Evolutionary conservation across 1,140 invertebrate genomes (phyloP).

Genomic region (Drosophila lacteicornis): DNA sequence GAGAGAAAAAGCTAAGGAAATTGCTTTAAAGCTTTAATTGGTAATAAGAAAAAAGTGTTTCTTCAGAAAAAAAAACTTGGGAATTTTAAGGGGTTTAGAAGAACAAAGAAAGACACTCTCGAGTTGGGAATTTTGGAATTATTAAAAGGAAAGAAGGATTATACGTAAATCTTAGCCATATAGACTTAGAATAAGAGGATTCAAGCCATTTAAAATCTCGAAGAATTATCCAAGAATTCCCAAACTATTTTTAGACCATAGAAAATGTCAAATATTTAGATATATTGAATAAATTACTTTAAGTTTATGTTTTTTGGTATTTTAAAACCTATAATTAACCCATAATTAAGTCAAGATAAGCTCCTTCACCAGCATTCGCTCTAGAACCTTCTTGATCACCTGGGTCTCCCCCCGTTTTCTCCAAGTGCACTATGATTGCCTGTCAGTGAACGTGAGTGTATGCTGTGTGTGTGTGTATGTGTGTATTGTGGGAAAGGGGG

Average conservation of each 20-base stretch:
- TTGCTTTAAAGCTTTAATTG: neutral
- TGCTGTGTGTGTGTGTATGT: neutral
- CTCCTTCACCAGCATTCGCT: neutral
- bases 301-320: too few relatives aligned
- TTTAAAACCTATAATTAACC: too few relatives aligned
- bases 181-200: too few relatives aligned
- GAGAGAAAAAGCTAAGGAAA: neutral
- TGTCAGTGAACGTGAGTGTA: slow-evolving; percentile 12
- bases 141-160: too few relatives aligned
- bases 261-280: too few relatives aligned
- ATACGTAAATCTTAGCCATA: too few relatives aligned
- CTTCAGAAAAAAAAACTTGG: neutral
- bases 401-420: neutral
- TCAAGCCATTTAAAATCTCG: too few relatives aligned
- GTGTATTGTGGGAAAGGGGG: slow-evolving; percentile 1
- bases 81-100: neutral
- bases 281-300: too few relatives aligned
- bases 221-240: neutral
- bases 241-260: too few relatives aligned
- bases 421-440: slow-evolving; percentile 49
- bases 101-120: neutral
- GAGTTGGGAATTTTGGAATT: too few relatives aligned
- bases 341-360: too few relatives aligned
- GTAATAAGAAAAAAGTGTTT: too few relatives aligned
- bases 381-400: neutral